Conservation (phyloP, 2,888 invertebrate genomes). For the Cistogaster globosa region DNA sequence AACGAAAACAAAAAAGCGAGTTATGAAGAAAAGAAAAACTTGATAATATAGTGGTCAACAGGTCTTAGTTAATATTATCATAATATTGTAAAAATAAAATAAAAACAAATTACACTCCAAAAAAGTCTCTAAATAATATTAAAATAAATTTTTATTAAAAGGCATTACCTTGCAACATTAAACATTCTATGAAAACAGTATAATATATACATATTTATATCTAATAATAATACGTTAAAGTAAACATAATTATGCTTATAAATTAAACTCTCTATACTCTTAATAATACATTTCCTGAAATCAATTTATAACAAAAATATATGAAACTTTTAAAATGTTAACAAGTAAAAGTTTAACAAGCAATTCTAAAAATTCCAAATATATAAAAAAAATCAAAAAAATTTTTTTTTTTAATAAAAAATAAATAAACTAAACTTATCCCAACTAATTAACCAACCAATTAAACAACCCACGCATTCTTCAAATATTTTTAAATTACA, state of each 20-base stretch:
- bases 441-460: slow-evolving; percentile 63
- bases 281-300: slow-evolving; percentile 53
- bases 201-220: slow-evolving; percentile 41
- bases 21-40: no score
- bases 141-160: slow-evolving; percentile 17
- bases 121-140: slow-evolving; percentile 8
- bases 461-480: slow-evolving; percentile 45
- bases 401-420: slow-evolving; percentile 19
- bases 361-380: neutral
- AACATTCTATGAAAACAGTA: slow-evolving; percentile 55
- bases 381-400: slow-evolving; percentile 20
- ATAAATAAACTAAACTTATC: slow-evolving; percentile 55
- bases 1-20: no score
- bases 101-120: neutral
- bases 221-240: slow-evolving; percentile 13
- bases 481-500: slow-evolving; percentile 46
- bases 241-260: slow-evolving; percentile 26
- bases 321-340: neutral
- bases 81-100: neutral
- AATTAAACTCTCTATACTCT: slow-evolving; percentile 53
- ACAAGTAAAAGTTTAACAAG: no score
- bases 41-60: no score
- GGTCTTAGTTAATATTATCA: no score
- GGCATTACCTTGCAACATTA: slow-evolving; percentile 44
- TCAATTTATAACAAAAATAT: neutral